Conservation (phyloP, 2,888 invertebrate species). For the Hypsopygia costalis region DNA sequence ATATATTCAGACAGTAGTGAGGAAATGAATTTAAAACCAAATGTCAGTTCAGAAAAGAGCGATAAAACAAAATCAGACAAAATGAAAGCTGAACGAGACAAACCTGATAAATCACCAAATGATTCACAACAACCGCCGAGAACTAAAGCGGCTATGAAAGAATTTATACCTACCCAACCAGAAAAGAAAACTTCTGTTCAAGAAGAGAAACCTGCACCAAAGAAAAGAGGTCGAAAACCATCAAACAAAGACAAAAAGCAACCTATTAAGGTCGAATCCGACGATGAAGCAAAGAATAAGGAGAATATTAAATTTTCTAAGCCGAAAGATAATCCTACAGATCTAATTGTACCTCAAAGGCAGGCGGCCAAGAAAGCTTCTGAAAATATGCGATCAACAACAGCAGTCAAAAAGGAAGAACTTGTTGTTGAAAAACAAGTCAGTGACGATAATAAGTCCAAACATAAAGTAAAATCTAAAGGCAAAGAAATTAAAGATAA, state of each 20-base stretch:
- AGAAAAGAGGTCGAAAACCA: constrained; percentile 68
- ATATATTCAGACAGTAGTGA: constrained; percentile 94
- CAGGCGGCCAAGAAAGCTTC: constrained; percentile 95
- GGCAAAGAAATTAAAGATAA: constrained; percentile 69
- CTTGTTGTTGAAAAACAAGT: constrained; percentile 44
- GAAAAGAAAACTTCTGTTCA: constrained; percentile 47
- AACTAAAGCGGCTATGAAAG: constrained; percentile 92
- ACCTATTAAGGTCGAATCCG: constrained; percentile 45
- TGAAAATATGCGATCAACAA: constrained; percentile 89
- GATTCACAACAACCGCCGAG: constrained; percentile 86
- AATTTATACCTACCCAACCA: constrained; percentile 82
- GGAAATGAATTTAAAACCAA: constrained; percentile 49
- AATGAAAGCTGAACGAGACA: constrained; percentile 78
- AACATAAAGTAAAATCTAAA: constrained; percentile 66
- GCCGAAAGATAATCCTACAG: constrained; percentile 84
- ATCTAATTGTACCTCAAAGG: constrained; percentile 93
- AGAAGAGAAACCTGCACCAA: constrained; percentile 57
- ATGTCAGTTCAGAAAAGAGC: constrained; percentile 76
- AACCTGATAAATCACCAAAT: constrained; percentile 81
- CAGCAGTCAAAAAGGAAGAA: constrained; percentile 69
- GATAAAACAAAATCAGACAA: constrained; percentile 59
- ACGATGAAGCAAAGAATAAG: constrained; percentile 73
- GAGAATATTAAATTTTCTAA: constrained; percentile 68
- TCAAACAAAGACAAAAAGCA: constrained; percentile 67
- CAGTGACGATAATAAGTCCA: constrained; percentile 55